Percentiles rank a stretch among this genome's conserved stretches.
phyloP scores from a whole-genome alignment of 2,888 invertebrate genomes.

The Ditylenchus weischeri region DNA sequence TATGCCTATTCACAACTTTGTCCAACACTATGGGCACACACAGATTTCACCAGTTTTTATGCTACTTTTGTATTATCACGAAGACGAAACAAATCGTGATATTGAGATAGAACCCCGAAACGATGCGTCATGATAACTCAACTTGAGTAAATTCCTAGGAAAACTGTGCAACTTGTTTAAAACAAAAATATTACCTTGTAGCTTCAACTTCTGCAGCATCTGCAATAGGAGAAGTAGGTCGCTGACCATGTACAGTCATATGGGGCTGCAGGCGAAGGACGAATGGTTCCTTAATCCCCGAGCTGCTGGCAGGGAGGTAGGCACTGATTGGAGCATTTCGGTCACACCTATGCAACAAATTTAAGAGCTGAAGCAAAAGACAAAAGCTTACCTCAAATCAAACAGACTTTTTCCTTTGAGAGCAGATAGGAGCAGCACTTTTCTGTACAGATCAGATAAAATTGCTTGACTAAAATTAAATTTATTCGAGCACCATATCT shows the following conservation, averaged over 20 bases:
- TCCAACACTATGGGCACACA: too few relatives aligned
- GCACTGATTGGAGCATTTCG: constrained; percentile 46
- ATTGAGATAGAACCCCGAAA: too few relatives aligned
- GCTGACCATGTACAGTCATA: constrained; percentile 43
- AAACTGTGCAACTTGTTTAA: too few relatives aligned
- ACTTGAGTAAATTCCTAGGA: too few relatives aligned
- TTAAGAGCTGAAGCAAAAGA: neutral
- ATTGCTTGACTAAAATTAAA: constrained; percentile 48
- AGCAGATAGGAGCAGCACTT: constrained; percentile 34
- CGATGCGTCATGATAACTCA: too few relatives aligned
- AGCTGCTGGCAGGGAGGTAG: constrained; percentile 31
- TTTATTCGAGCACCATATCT: neutral
- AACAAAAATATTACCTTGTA: constrained; percentile 31
- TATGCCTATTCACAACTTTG: too few relatives aligned
- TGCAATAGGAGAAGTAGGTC: constrained; percentile 36
- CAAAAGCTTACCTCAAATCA: constrained; percentile 13
- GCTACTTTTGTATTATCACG: too few relatives aligned
- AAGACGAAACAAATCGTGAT: too few relatives aligned
- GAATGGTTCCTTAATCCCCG: constrained; percentile 38
- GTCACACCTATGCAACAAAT: constrained; percentile 29
- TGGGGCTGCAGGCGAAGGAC: constrained; percentile 54
- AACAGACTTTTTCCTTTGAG: constrained; percentile 1
- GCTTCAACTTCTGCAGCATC: constrained; percentile 37
- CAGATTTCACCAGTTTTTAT: too few relatives aligned
- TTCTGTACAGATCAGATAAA: constrained; percentile 49